These are phyloP conservation scores for Brachyhypopomus gauderio DNA, from an alignment of 2,113 vertebrate species.

Conservation along the genomic window DNA sequence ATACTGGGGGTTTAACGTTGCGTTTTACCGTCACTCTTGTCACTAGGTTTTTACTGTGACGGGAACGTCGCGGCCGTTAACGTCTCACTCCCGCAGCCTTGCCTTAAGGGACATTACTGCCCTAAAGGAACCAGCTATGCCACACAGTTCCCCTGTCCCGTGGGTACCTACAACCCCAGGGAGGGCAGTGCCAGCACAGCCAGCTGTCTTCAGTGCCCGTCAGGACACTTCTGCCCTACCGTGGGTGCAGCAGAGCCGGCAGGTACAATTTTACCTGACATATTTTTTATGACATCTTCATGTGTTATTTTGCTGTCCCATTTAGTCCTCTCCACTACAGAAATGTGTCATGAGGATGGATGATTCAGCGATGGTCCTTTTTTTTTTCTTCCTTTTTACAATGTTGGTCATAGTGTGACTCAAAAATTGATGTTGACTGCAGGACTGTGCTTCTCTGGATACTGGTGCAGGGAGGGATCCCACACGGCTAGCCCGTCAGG, in stretches of 20 bases:
- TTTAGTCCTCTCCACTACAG: not conserved
- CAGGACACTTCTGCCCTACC: slow-evolving; percentile 83
- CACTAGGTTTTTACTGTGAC: slow-evolving; percentile 86
- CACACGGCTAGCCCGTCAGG: slow-evolving; percentile 71
- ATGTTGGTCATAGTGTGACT: slow-evolving; percentile 23
- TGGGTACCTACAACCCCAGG: slow-evolving; percentile 79
- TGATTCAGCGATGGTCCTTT: not conserved
- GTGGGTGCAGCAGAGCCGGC: slow-evolving; percentile 79
- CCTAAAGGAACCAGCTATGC: slow-evolving; percentile 77
- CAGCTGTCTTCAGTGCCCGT: slow-evolving; percentile 78
- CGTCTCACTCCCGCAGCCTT: slow-evolving; percentile 75
- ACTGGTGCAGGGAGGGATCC: slow-evolving; percentile 83
- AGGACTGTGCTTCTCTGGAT: slow-evolving; percentile 84
- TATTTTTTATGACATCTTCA: not conserved
- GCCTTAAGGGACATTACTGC: slow-evolving; percentile 86
- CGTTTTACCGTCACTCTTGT: slow-evolving; percentile 4
- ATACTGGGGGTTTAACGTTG: not conserved
- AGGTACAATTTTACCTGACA: slow-evolving; percentile 68
- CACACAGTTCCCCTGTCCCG: slow-evolving; percentile 81
- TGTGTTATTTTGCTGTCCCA: not conserved
- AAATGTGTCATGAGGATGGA: slow-evolving; percentile 12
- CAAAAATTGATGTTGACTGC: slow-evolving; percentile 5
- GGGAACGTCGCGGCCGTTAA: slow-evolving; percentile 65
- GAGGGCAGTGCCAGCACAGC: slow-evolving; percentile 59
- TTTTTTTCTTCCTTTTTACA: slow-evolving; percentile 1